phyloP scores from a whole-genome alignment of 92 coral and sea anemone species.

The Isaurus tuberculatus region DNA sequence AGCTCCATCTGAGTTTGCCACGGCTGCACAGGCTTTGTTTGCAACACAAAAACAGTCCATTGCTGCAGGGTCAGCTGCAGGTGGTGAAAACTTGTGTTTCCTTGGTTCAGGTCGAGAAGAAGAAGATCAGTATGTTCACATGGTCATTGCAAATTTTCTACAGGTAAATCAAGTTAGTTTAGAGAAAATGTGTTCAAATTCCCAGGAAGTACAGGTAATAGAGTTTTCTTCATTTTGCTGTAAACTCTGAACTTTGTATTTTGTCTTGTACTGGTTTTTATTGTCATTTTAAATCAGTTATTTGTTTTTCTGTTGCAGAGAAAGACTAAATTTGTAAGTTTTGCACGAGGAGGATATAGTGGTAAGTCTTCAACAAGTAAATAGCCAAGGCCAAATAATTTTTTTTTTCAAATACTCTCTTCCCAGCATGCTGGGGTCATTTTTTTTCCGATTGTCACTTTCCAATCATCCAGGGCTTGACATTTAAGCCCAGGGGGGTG shows the following conservation, averaged over 20 bases:
- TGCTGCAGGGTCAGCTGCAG: constrained; percentile 99
- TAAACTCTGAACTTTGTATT: not conserved
- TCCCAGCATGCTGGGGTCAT: no score
- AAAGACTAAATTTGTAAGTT: constrained; percentile 92
- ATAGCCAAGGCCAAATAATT: not conserved
- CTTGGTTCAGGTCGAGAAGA: constrained; percentile 99
- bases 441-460: no score
- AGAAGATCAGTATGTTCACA: constrained; percentile 98
- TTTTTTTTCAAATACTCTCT: no score
- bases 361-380: constrained; percentile 55
- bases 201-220: no score
- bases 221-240: no score
- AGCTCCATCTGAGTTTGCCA: constrained; percentile 99
- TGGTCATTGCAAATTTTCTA: constrained; percentile 98
- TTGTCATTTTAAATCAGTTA: not conserved
- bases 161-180: constrained; percentile 65
- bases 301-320: constrained; percentile 66
- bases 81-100: constrained; percentile 98
- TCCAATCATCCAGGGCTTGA: no score
- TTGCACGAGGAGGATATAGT: constrained; percentile 92
- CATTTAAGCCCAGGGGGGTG: no score
- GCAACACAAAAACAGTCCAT: constrained; percentile 98
- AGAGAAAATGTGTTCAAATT: no score
- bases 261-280: not conserved
- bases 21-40: constrained; percentile 97